phyloP scores from a whole-genome alignment of 2,113 vertebrate genomes.

The Tursiops truncatus region DNA sequence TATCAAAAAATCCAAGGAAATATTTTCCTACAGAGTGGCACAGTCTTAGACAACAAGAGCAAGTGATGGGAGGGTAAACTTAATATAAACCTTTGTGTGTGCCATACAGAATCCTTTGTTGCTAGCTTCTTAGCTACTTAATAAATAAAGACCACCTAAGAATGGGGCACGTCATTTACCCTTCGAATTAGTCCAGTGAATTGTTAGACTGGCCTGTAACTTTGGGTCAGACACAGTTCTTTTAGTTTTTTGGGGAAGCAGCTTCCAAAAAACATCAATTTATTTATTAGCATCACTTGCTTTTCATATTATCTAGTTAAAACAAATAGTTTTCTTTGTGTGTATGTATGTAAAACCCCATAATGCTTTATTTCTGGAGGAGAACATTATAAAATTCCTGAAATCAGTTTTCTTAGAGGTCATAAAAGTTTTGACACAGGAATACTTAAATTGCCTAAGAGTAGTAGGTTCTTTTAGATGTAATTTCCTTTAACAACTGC shows the following conservation, averaged over 20 bases:
- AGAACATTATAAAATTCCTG: not conserved
- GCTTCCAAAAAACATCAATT: not conserved
- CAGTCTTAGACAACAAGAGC: not conserved
- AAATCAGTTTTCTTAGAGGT: not conserved
- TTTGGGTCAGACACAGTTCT: not conserved
- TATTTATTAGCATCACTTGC: not conserved
- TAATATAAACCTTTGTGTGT: not conserved
- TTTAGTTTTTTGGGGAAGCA: not conserved
- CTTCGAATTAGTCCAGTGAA: not conserved
- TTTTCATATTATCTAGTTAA: slow-evolving; percentile 22
- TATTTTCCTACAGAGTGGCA: not conserved
- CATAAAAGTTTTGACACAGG: not conserved
- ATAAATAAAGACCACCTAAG: not conserved
- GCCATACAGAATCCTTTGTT: not conserved
- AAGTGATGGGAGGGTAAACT: not conserved
- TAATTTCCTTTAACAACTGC: slow-evolving; percentile 14
- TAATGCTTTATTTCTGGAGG: not conserved
- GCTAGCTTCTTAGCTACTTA: not conserved
- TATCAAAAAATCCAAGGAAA: slow-evolving; percentile 8
- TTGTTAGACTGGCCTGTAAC: not conserved
- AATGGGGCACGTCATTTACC: not conserved
- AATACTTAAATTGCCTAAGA: slow-evolving; percentile 34
- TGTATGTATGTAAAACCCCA: not conserved
- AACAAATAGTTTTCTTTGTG: not conserved
- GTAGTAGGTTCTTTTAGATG: not conserved